Percentiles rank a stretch among this genome's conserved stretches.
Evolutionary conservation across 2,888 invertebrate genomes (phyloP).

Genomic region (Serrognathus titanus): DNA sequence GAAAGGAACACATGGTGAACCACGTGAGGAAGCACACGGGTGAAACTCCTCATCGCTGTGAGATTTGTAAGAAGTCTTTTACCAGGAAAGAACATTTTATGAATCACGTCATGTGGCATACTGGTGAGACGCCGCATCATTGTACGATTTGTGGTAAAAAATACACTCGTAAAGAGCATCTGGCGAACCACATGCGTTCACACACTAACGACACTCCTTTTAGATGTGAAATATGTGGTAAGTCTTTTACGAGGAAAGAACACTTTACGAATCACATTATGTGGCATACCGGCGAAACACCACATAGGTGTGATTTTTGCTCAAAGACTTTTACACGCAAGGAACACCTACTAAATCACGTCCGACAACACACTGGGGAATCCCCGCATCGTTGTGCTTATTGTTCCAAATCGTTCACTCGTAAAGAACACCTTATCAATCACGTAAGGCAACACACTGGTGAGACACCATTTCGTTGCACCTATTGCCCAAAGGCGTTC

Average conservation of each 20-base stretch:
- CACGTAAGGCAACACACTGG: conserved; percentile 80
- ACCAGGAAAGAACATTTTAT: conserved; percentile 74
- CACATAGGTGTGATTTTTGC: conserved; percentile 75
- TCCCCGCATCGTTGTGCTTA: conserved; percentile 82
- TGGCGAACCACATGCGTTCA: conserved; percentile 83
- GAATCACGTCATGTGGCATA: conserved; percentile 80
- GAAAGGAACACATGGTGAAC: conserved; percentile 77
- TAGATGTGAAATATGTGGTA: conserved; percentile 83
- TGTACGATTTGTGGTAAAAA: conserved; percentile 85
- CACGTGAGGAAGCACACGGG: conserved; percentile 74
- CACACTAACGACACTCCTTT: conserved; percentile 82
- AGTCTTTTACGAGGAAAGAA: conserved; percentile 84
- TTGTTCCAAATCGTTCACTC: conserved; percentile 83
- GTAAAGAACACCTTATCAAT: conserved; percentile 82
- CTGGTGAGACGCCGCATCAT: conserved; percentile 83
- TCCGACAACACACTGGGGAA: conserved; percentile 76
- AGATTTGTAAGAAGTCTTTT: conserved; percentile 76
- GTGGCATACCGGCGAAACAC: conserved; percentile 78
- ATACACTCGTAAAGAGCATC: conserved; percentile 84
- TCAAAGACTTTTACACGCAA: conserved; percentile 76
- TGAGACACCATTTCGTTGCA: conserved; percentile 74
- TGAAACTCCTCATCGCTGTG: conserved; percentile 73
- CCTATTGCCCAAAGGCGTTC: conserved; percentile 81
- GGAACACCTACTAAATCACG: conserved; percentile 74
- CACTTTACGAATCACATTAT: conserved; percentile 87